phyloP scores from a whole-genome alignment of 92 coral and sea anemone genomes.

The Epizoanthus fatuus region DNA sequence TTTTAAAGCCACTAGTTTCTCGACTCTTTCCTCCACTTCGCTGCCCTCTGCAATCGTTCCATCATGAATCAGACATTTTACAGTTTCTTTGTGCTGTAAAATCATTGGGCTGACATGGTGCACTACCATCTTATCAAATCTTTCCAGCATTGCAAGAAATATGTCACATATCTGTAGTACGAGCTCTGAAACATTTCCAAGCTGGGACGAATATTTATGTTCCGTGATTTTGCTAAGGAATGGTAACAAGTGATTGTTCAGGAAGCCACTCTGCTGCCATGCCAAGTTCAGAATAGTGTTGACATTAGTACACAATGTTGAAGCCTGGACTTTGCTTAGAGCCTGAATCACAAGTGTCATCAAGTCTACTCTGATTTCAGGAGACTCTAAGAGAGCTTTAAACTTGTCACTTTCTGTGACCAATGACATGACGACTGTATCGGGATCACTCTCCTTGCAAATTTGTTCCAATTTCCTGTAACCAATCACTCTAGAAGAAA shows the following conservation, averaged over 20 bases:
- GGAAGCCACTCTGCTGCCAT: constrained; percentile 31
- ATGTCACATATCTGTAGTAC: constrained; percentile 39
- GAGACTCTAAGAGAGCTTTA: constrained; percentile 13
- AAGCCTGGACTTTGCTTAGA: constrained; percentile 33
- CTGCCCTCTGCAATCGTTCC: constrained; percentile 22
- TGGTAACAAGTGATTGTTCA: constrained; percentile 17
- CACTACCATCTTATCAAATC: constrained; percentile 44
- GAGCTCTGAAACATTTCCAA: constrained; percentile 30
- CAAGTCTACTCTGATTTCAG: constrained; percentile 15
- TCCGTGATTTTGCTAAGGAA: constrained; percentile 19
- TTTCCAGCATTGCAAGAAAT: constrained; percentile 42
- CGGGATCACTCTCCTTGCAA: constrained; percentile 20
- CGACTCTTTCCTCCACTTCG: constrained; percentile 58
- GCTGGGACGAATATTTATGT: not conserved
- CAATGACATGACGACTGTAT: constrained; percentile 21
- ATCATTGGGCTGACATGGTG: constrained; percentile 61
- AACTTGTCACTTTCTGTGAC: constrained; percentile 19
- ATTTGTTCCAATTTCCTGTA: constrained; percentile 30
- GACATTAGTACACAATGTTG: not conserved
- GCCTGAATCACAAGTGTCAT: constrained; percentile 16
- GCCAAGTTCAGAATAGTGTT: constrained; percentile 18
- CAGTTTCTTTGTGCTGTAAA: constrained; percentile 62
- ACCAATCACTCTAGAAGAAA: not conserved
- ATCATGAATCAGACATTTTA: constrained; percentile 30
- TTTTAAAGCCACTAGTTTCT: constrained; percentile 44